Percentiles rank a stretch among this genome's conserved stretches.
phyloP scores from a whole-genome alignment of 2,113 vertebrate genomes.

The Naja naja region DNA sequence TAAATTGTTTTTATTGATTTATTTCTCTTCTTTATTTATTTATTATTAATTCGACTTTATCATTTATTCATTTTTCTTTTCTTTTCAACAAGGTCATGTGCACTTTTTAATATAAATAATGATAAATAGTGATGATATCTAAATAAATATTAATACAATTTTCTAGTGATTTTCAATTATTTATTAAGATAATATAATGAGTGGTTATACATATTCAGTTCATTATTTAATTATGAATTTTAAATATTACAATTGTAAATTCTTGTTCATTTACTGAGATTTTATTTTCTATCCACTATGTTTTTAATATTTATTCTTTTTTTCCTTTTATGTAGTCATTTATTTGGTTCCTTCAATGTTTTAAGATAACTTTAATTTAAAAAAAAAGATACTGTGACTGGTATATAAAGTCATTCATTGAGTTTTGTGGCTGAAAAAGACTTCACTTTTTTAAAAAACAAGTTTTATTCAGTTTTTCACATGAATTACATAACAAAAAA shows the following conservation, averaged over 20 bases:
- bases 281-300: neutral
- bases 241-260: neutral
- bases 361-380: neutral
- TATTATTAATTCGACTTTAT: too few species aligned
- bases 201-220: neutral
- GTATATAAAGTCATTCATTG: neutral
- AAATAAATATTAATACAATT: neutral
- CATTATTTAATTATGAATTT: neutral
- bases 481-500: too few species aligned
- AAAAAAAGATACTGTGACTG: neutral
- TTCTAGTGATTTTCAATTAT: neutral
- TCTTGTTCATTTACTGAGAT: neutral
- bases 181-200: neutral
- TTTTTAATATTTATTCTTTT: neutral
- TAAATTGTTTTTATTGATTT: neutral
- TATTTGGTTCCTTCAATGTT: neutral
- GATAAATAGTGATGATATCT: neutral
- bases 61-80: neutral
- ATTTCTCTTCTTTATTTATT: neutral
- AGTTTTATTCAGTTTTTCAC: too few species aligned
- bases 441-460: neutral
- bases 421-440: neutral
- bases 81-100: neutral
- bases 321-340: neutral
- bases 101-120: neutral